Percentiles rank a stretch among this genome's conserved stretches.
Conservation (phyloP, 2,797 vertebrate species). For the Peromyscus nudipes region DNA sequence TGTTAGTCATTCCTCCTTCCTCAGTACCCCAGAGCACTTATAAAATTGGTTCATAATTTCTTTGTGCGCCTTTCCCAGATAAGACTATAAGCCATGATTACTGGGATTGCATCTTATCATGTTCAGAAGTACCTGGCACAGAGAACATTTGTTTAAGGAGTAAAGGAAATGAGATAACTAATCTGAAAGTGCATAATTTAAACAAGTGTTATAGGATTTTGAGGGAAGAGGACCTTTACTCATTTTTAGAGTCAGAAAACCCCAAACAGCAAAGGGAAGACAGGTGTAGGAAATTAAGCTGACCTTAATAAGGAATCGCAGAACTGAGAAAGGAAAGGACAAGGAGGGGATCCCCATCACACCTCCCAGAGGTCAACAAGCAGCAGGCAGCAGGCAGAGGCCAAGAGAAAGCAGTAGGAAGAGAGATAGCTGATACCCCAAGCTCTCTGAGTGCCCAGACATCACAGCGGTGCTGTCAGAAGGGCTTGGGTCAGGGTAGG, state of each 20-base stretch:
- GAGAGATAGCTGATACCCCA: slow-evolving; percentile 93
- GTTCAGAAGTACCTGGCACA: slow-evolving; percentile 41
- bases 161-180: slow-evolving; percentile 54
- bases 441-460: slow-evolving; percentile 89
- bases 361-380: slow-evolving; percentile 60
- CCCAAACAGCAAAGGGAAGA: slow-evolving; percentile 60
- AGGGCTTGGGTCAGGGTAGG: slow-evolving; percentile 93
- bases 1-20: slow-evolving; percentile 72
- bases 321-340: slow-evolving; percentile 50
- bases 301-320: slow-evolving; percentile 50
- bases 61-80: slow-evolving; percentile 29
- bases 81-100: slow-evolving; percentile 40
- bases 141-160: slow-evolving; percentile 56
- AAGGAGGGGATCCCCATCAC: slow-evolving; percentile 24
- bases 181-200: slow-evolving; percentile 53
- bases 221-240: slow-evolving; percentile 44
- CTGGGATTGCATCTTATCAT: slow-evolving; percentile 39
- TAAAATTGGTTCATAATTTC: slow-evolving; percentile 24
- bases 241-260: slow-evolving; percentile 70
- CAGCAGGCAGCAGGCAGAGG: slow-evolving; percentile 76
- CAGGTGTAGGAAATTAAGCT: slow-evolving; percentile 39
- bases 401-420: slow-evolving; percentile 67
- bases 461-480: slow-evolving; percentile 92
- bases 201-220: slow-evolving; percentile 70
- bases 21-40: slow-evolving; percentile 73